Percentiles rank a stretch among this genome's conserved stretches.
Conservation (phyloP, 2,797 vertebrate genomes). For the Moxostoma hubbsi region DNA sequence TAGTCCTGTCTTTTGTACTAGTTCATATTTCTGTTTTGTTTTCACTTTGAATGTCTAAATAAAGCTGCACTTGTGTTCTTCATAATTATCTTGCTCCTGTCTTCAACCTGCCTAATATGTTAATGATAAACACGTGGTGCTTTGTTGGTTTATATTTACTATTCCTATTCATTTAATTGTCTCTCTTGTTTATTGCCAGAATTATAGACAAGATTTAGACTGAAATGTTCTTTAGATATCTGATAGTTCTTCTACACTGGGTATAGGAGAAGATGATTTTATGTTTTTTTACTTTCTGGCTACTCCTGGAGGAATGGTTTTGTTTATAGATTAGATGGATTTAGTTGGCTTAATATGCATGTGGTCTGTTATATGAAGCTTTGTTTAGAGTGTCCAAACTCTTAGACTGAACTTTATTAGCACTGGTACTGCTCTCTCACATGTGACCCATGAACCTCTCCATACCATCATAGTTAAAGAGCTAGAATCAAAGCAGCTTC, state of each 20-base stretch:
- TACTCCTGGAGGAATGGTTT: background rate
- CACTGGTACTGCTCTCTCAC: background rate
- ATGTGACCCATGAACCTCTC: conserved; percentile 49
- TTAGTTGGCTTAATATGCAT: conserved; percentile 4
- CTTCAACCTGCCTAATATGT: too few relatives aligned
- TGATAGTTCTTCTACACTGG: background rate
- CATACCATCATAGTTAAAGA: conserved; percentile 54
- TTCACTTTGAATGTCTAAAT: too few relatives aligned
- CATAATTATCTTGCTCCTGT: too few relatives aligned
- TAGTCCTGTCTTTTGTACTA: too few relatives aligned
- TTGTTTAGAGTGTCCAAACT: conserved; percentile 2
- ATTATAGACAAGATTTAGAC: too few relatives aligned
- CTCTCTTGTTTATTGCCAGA: too few relatives aligned
- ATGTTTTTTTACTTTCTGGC: background rate
- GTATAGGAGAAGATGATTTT: background rate
- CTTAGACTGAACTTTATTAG: background rate
- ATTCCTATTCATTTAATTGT: too few relatives aligned
- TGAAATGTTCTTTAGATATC: too few relatives aligned
- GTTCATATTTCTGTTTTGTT: too few relatives aligned
- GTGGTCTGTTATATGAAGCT: background rate
- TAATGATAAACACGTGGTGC: too few relatives aligned
- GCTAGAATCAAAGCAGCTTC: conserved; percentile 48
- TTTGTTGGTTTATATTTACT: background rate
- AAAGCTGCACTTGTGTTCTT: too few relatives aligned
- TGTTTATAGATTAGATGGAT: background rate